A percentile compares a stretch with the other conserved stretches of the same genome.
Conservation (phyloP, 2,797 vertebrate genomes). For the Antrozous pallidus region DNA sequence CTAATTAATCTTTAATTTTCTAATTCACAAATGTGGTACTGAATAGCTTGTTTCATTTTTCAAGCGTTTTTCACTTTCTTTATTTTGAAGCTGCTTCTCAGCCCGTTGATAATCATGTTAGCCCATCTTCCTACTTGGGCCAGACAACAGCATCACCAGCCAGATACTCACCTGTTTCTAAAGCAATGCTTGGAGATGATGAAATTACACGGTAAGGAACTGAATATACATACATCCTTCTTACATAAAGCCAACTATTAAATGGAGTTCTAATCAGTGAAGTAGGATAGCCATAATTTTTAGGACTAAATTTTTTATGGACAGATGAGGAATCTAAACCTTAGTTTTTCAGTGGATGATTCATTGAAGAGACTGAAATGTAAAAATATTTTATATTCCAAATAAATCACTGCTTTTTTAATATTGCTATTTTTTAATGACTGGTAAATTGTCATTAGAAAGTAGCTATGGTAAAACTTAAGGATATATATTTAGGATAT, state of each 20-base stretch:
- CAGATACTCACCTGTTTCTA: constrained; percentile 91
- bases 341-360: not conserved
- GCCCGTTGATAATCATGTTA: constrained; percentile 94
- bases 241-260: not conserved
- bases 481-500: not conserved
- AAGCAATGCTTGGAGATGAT: constrained; percentile 90
- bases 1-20: constrained; percentile 28
- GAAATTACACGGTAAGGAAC: constrained; percentile 90
- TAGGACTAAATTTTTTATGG: not conserved
- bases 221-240: not conserved
- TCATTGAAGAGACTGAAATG: not conserved
- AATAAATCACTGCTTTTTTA: not conserved
- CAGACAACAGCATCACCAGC: constrained; percentile 89
- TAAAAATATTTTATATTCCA: constrained; percentile 5
- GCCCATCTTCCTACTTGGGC: constrained; percentile 87
- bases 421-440: not conserved
- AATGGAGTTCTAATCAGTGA: not conserved
- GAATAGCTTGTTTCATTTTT: not conserved
- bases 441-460: constrained; percentile 30
- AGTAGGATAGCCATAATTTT: constrained; percentile 34
- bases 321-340: not conserved
- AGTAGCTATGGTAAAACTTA: constrained; percentile 32
- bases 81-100: constrained; percentile 89
- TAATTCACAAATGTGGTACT: not conserved
- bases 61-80: constrained; percentile 39